Evolutionary conservation across 2,797 vertebrate species (phyloP).

Genomic region (Neostethus bicornis): DNA sequence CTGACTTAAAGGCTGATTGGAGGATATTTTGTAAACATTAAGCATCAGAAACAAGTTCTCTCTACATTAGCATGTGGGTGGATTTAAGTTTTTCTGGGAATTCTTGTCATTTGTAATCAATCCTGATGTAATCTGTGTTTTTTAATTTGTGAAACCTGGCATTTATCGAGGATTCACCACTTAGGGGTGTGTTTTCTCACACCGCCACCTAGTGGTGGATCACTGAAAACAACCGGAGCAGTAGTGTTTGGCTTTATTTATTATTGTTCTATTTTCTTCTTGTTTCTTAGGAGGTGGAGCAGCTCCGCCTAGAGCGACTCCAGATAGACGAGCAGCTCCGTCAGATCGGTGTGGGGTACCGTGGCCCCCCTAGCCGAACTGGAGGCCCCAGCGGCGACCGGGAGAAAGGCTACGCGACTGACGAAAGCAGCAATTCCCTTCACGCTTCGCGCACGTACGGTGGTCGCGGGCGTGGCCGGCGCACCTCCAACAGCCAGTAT

Average conservation of each 20-base stretch:
- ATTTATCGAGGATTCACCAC: no score
- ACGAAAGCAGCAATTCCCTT: slow-evolving; percentile 88
- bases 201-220: slow-evolving; percentile 13
- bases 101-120: no score
- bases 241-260: no score
- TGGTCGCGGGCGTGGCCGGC: slow-evolving; percentile 85
- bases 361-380: slow-evolving; percentile 75
- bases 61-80: no score
- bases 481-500: slow-evolving; percentile 81
- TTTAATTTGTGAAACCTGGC: no score
- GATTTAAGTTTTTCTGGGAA: no score
- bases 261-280: no score
- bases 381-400: slow-evolving; percentile 74
- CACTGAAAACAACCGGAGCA: background rate
- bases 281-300: slow-evolving; percentile 86
- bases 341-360: slow-evolving; percentile 90
- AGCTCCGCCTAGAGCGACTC: slow-evolving; percentile 88
- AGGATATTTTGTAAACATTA: no score
- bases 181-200: no score
- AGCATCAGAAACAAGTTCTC: no score
- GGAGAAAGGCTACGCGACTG: slow-evolving; percentile 85
- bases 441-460: slow-evolving; percentile 87
- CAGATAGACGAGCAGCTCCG: slow-evolving; percentile 93
- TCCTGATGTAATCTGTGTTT: no score
- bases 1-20: no score